phyloP scores from a whole-genome alignment of 1,140 invertebrate genomes.

The Drosophila carrolli region DNA sequence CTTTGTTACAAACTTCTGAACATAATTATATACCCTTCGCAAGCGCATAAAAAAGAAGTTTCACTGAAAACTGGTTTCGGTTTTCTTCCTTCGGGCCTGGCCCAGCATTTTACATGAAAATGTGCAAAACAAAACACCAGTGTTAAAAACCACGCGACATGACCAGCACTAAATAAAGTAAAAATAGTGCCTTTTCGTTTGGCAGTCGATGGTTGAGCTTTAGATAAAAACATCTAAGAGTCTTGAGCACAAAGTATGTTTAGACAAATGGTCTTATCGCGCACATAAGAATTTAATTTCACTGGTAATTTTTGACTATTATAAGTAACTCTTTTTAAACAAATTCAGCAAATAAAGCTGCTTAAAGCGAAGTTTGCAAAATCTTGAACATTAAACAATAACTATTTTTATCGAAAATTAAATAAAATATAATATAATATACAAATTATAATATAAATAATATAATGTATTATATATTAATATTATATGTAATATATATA shows the following conservation, averaged over 20 bases:
- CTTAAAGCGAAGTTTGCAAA: no score
- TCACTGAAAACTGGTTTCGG: slow-evolving; percentile 68
- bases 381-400: no score
- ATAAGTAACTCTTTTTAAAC: no score
- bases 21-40: neutral
- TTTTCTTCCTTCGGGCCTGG: slow-evolving; percentile 40
- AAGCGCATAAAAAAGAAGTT: slow-evolving; percentile 37
- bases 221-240: neutral
- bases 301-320: no score
- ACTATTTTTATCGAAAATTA: no score
- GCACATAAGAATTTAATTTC: neutral
- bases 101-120: slow-evolving; percentile 70
- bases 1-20: neutral
- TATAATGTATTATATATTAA: no score
- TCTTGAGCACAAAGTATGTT: neutral
- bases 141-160: slow-evolving; percentile 19
- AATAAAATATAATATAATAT: no score
- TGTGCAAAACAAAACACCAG: slow-evolving; percentile 61
- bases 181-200: neutral
- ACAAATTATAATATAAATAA: no score
- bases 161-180: slow-evolving; percentile 20
- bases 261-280: neutral
- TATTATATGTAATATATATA: no score
- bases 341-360: no score
- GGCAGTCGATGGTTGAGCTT: neutral